These are phyloP conservation scores for Hedya salicella DNA, from an alignment of 2,888 invertebrate species.

Conservation along the genomic window DNA sequence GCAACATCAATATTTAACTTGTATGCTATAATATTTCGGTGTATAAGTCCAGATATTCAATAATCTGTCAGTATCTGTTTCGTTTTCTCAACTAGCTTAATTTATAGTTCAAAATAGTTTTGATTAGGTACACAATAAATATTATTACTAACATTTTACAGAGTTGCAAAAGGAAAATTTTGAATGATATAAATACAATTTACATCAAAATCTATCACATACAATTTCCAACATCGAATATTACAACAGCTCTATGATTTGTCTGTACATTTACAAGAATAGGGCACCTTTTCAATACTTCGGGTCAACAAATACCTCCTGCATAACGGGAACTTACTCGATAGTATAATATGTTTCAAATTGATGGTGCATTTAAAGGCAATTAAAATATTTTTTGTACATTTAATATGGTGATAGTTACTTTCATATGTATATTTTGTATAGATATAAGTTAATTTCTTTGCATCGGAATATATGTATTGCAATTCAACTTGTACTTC, in stretches of 20 bases:
- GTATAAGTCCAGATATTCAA: slow-evolving; percentile 14
- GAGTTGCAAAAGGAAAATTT: slow-evolving; percentile 21
- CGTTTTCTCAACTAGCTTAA: slow-evolving; percentile 20
- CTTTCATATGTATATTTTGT: slow-evolving; percentile 23
- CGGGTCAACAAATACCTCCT: slow-evolving; percentile 16
- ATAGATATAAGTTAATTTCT: slow-evolving; percentile 24
- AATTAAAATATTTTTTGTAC: slow-evolving; percentile 28
- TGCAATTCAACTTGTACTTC: slow-evolving; percentile 28
- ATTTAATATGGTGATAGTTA: slow-evolving; percentile 22
- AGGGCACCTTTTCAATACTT: slow-evolving; percentile 41
- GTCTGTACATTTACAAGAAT: slow-evolving; percentile 37
- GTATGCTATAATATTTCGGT: slow-evolving; percentile 9
- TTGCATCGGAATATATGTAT: slow-evolving; percentile 3
- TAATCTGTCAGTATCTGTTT: slow-evolving; percentile 3
- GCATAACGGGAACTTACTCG: slow-evolving; percentile 23
- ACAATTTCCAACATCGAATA: slow-evolving; percentile 37
- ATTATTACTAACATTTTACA: slow-evolving; percentile 32
- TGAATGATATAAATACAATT: slow-evolving; percentile 35
- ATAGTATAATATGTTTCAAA: slow-evolving; percentile 24
- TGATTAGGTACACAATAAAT: slow-evolving; percentile 32
- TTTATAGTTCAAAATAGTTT: slow-evolving; percentile 21
- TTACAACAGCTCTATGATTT: slow-evolving; percentile 32
- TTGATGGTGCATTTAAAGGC: slow-evolving; percentile 32
- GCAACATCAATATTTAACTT: slow-evolving; percentile 17
- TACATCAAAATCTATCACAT: slow-evolving; percentile 38